Conservation (phyloP, 2,113 vertebrate genomes). For the Bostrychus sinensis region DNA sequence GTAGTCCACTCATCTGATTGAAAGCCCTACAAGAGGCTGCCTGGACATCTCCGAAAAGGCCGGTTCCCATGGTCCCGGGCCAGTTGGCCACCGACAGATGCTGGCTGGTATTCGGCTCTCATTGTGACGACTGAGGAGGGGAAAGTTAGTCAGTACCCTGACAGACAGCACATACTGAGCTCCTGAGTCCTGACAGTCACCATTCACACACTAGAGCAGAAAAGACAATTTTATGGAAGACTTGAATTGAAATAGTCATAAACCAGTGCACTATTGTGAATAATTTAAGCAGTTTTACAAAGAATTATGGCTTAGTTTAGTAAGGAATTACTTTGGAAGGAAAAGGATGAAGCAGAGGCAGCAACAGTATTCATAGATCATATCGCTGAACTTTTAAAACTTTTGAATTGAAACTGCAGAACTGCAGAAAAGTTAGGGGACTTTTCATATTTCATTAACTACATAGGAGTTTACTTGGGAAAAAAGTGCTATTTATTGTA, state of each 20-base stretch:
- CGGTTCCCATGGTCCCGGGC: slow-evolving; percentile 72
- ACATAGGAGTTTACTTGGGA: no score
- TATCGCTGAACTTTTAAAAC: no score
- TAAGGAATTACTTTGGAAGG: no score
- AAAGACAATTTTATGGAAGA: not conserved
- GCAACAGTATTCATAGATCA: no score
- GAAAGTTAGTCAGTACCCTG: slow-evolving; percentile 61
- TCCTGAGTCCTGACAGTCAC: slow-evolving; percentile 28
- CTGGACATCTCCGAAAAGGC: slow-evolving; percentile 46
- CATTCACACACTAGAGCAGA: slow-evolving; percentile 2
- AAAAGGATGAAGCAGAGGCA: no score
- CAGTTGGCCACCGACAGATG: slow-evolving; percentile 78
- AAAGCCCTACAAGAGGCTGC: slow-evolving; percentile 40
- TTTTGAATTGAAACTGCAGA: no score
- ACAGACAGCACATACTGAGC: slow-evolving; percentile 51
- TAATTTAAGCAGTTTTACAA: no score
- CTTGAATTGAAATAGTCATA: not conserved
- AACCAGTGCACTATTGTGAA: no score
- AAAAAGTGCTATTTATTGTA: no score
- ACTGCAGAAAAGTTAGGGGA: no score
- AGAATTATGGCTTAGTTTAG: no score
- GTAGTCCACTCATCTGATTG: slow-evolving; percentile 40
- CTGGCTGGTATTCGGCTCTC: slow-evolving; percentile 65
- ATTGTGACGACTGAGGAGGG: slow-evolving; percentile 68
- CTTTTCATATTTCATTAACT: no score